A percentile compares a stretch with the other conserved stretches of the same genome.
Evolutionary conservation across 2,797 vertebrate species (phyloP).

Genomic region (Podargus strigoides): DNA sequence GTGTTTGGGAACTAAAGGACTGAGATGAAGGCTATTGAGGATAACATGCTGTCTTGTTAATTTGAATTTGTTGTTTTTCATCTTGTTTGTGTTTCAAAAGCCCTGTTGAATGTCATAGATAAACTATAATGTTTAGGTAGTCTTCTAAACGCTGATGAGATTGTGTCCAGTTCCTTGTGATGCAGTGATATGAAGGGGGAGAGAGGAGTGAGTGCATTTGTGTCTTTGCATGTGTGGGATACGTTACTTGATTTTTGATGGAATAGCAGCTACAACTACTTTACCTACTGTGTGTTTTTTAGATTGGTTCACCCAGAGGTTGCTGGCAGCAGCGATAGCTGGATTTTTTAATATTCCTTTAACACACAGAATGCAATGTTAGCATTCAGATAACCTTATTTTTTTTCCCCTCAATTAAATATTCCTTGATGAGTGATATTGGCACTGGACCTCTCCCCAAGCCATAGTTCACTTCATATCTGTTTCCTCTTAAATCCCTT

Average conservation of each 20-base stretch:
- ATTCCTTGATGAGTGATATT: neutral
- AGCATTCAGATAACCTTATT: neutral
- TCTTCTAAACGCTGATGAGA: neutral
- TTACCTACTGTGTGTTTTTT: neutral
- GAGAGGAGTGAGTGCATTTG: no score
- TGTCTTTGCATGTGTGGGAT: neutral
- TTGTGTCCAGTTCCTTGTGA: neutral
- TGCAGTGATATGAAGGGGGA: accelerated
- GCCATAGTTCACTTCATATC: slow-evolving; percentile 45
- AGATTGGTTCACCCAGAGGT: neutral
- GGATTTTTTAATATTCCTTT: neutral
- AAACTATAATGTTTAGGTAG: neutral
- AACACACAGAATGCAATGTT: neutral
- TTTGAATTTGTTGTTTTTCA: neutral
- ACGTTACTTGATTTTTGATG: neutral
- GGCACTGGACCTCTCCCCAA: neutral
- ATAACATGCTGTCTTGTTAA: neutral
- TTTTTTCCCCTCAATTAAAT: neutral
- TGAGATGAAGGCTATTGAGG: neutral
- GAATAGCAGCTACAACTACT: neutral
- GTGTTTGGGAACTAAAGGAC: neutral
- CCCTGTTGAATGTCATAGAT: neutral
- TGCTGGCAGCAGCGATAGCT: neutral
- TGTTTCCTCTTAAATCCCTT: slow-evolving; percentile 58
- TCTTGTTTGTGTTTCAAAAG: neutral